These are phyloP conservation scores for Zosterops hypoxanthus DNA, from an alignment of 2,113 vertebrate genomes.

Conservation along the genomic window DNA sequence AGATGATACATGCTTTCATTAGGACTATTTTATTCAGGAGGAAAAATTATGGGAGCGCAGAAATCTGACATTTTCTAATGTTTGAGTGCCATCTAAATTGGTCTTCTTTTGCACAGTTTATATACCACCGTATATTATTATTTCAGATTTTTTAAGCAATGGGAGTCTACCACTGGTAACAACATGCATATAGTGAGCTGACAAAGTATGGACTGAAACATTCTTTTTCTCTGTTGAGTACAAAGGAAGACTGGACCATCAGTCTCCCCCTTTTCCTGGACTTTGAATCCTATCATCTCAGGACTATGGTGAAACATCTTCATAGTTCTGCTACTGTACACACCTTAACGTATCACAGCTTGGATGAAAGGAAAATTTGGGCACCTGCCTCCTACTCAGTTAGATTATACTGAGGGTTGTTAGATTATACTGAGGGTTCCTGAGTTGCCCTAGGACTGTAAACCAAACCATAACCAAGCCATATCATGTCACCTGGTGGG, in stretches of 20 bases:
- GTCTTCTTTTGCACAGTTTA: background rate
- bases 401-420: background rate
- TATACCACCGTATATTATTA: background rate
- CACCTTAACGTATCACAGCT: background rate
- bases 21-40: background rate
- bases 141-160: background rate
- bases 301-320: background rate
- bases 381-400: background rate
- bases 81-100: background rate
- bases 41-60: background rate
- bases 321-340: background rate
- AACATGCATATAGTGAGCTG: background rate
- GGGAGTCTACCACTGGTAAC: background rate
- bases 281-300: background rate
- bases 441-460: background rate
- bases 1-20: background rate
- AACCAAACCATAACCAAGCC: background rate
- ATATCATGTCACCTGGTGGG: background rate
- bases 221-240: background rate
- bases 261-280: background rate
- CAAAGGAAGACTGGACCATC: background rate
- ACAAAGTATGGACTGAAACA: background rate
- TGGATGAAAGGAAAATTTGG: background rate
- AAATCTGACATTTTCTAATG: background rate
- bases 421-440: background rate